Evolutionary conservation across 2,888 invertebrate genomes (phyloP).

Genomic region (Drosophila suboccidentalis): DNA sequence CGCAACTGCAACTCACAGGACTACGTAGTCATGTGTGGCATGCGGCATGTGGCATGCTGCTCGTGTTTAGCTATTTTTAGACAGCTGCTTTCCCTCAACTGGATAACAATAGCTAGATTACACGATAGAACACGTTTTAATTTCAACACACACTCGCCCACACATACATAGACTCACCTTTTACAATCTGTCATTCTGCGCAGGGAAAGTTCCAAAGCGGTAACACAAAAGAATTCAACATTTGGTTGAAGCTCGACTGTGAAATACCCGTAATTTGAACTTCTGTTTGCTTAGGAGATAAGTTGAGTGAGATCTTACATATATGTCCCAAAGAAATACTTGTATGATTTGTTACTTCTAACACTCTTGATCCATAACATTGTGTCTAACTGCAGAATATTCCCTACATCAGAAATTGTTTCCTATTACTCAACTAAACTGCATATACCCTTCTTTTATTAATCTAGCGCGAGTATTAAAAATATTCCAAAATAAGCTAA

Average conservation of each 20-base stretch:
- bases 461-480: conserved; percentile 3
- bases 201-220: conserved; percentile 6
- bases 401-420: background rate
- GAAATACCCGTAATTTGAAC: background rate
- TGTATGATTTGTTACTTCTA: too few species aligned
- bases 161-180: conserved; percentile 19
- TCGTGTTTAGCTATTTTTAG: conserved; percentile 52
- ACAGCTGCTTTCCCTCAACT: conserved; percentile 37
- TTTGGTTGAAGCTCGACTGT: background rate
- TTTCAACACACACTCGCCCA: conserved; percentile 62
- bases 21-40: conserved; percentile 32
- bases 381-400: too few species aligned
- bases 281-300: background rate
- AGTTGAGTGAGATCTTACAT: too few species aligned
- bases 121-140: conserved; percentile 85
- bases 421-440: background rate
- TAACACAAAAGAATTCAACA: background rate
- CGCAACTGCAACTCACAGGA: conserved; percentile 16
- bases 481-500: conserved; percentile 40
- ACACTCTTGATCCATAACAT: too few species aligned
- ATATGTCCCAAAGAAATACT: too few species aligned
- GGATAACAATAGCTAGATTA: conserved; percentile 76
- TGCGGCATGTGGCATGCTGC: conserved; percentile 16
- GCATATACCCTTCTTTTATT: background rate
- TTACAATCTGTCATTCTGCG: conserved; percentile 33